phyloP scores from a whole-genome alignment of 1,140 invertebrate species.

The Drosophila serrata region DNA sequence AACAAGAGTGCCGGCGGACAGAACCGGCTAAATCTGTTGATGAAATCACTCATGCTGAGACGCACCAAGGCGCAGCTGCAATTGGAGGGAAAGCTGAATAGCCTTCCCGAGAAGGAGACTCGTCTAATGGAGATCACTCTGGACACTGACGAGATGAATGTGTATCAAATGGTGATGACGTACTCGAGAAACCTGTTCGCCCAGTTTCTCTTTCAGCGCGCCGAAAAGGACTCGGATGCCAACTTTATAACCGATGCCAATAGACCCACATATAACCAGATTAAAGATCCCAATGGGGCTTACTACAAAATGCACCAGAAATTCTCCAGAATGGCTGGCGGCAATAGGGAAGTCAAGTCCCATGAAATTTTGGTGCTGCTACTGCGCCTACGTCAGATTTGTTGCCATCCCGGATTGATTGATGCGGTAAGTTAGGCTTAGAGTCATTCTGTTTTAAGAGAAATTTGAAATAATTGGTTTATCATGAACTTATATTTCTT shows the following conservation, averaged over 20 bases:
- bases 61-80: slow-evolving; percentile 93
- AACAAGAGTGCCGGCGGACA: slow-evolving; percentile 90
- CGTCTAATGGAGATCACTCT: slow-evolving; percentile 88
- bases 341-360: slow-evolving; percentile 88
- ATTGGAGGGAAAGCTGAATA: slow-evolving; percentile 86
- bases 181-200: slow-evolving; percentile 91
- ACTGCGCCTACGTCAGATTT: slow-evolving; percentile 94
- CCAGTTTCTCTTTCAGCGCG: slow-evolving; percentile 90
- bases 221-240: slow-evolving; percentile 88
- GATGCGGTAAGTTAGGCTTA: slow-evolving; percentile 56
- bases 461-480: not conserved
- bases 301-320: slow-evolving; percentile 88
- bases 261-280: slow-evolving; percentile 71
- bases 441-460: not conserved
- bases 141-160: slow-evolving; percentile 89
- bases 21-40: slow-evolving; percentile 91
- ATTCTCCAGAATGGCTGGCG: slow-evolving; percentile 87
- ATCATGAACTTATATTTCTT: not conserved
- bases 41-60: slow-evolving; percentile 93
- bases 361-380: slow-evolving; percentile 93
- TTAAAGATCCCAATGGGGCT: slow-evolving; percentile 85
- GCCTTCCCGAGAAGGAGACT: slow-evolving; percentile 89
- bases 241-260: slow-evolving; percentile 57
- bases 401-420: slow-evolving; percentile 94
- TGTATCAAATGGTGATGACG: slow-evolving; percentile 92